phyloP scores from a whole-genome alignment of 2,797 vertebrate genomes.

The Leptoclinus maculatus region DNA sequence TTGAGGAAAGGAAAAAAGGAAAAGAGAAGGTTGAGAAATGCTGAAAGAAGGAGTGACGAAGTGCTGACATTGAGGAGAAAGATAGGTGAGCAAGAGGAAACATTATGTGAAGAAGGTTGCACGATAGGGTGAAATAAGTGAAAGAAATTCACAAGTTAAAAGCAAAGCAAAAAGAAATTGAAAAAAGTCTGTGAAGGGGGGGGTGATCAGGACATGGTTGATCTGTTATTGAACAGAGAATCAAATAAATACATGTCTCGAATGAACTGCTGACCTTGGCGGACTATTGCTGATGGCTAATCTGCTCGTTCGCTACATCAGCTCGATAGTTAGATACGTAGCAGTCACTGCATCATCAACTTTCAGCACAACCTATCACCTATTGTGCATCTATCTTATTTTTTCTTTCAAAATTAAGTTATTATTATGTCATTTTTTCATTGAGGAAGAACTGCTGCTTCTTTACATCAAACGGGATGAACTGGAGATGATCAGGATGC shows the following conservation, averaged over 20 bases:
- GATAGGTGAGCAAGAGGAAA: background rate
- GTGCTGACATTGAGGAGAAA: conserved; percentile 5
- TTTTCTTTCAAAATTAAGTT: too few species aligned
- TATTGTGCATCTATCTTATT: background rate
- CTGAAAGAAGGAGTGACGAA: background rate
- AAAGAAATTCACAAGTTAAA: background rate
- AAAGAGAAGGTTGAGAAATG: background rate
- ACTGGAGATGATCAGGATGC: background rate
- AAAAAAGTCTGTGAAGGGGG: background rate
- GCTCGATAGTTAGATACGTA: background rate
- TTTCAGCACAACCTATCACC: background rate
- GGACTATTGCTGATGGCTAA: background rate
- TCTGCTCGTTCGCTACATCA: background rate
- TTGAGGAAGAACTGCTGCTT: background rate
- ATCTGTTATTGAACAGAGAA: background rate
- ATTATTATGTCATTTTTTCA: too few species aligned
- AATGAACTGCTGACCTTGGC: background rate
- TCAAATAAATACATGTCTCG: background rate
- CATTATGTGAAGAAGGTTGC: background rate
- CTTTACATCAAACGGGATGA: background rate
- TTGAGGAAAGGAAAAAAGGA: background rate
- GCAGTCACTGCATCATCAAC: background rate
- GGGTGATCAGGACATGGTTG: too few species aligned
- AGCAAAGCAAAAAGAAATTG: background rate
- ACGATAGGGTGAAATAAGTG: background rate